Base-by-base conservation (phyloP, 2,888 invertebrate species). In the Clanis bilineata region DNA sequence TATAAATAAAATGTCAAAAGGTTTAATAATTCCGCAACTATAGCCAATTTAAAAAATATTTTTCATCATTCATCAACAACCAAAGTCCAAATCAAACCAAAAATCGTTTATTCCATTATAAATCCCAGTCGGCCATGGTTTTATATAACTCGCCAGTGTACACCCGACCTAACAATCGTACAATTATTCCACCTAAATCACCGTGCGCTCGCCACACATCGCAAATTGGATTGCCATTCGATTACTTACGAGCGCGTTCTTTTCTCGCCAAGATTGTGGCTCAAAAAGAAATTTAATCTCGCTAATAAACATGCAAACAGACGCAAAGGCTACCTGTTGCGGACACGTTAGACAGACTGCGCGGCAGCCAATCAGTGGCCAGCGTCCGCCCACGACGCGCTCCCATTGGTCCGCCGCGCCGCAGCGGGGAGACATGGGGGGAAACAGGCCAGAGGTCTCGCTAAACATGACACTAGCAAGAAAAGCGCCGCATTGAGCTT, bases 221-320 rank as follows among this genome's bases (percentile, higher is more conserved):
- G 21, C 51, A 55, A 86, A 85, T 83, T 77, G 77, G 84, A 79
- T 79, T 79, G 74, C 71, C 73, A 73, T 78, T 74, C 82, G 79
- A 83, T 82, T 80, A 79, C 80, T 72, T 69, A 64, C 72, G 67
- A 73, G 64, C 74, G 79, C 82, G 79, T 77, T 82, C 80, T 77
- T 79, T 79, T 80, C 77, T 71, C 75, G 68, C 79, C 80, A 76
- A 85, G 86, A 84, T 84, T 82, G 86, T 80, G 84, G 85, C 76
- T 83, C 78, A 84, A 89, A 89, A 90, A 86, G 80, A 85, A 87
- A 89, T 86, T 87, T 88, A 88, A 91, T 91, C 90, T 84, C 74
- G 80, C 90, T 92, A 90, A 91, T 91, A 91, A 90, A 90, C 89
- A 91, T 87, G 90, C 90, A 90, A 89, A 90, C 88, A 91, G 86